Evolutionary conservation across 2,113 vertebrate genomes (phyloP), one percentile per base, ranked within the genome.

Genomic region (Ceuthmochares aereus): DNA sequence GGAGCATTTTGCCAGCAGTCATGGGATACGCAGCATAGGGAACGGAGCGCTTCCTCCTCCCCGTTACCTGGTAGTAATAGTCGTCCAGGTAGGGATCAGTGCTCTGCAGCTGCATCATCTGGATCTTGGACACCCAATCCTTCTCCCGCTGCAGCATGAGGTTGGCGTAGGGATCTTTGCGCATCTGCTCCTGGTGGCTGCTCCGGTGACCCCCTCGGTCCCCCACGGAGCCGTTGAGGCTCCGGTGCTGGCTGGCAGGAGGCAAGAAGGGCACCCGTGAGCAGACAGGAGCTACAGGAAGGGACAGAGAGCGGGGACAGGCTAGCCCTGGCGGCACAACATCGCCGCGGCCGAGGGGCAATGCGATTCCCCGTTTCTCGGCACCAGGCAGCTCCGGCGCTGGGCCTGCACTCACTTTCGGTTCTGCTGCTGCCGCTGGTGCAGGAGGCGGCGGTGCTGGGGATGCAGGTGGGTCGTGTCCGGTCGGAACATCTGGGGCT

Each of bases 31-130:
- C 29, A 13, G 5, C 1, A 3, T 8, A 59, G 18, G 1, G 1
- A 49, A 30, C 27, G 4, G 4, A 47, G 54, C 3, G 5, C 23
- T n/a, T 21, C 12, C 4, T 9, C 9, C 10, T 21, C 37, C 22
- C 17, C 3, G 3, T 14, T 93, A 98, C 99, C 98, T 99, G 99
- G 89, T 99, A 99, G 96, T 99, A 99, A 98, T 99, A 99, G 74
- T 99, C 99, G 73, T 99, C 99, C 97, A 99, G 97, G 96, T 99
- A 99, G 21, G 99, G 99, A 78, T 99, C 99, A 74, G 99, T 99
- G 98, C 99, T 99, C 90, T 99, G 99, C 55, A 99, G 98, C 80
- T 99, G 99, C 99, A 99, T 99, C 99, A 99, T 99, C 95, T 99
- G 99, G 94, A 99, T 99, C 83, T 99, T 99, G 16, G 99, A 99